Conservation (phyloP, 2,888 invertebrate species). For the Leptothorax acervorum region DNA sequence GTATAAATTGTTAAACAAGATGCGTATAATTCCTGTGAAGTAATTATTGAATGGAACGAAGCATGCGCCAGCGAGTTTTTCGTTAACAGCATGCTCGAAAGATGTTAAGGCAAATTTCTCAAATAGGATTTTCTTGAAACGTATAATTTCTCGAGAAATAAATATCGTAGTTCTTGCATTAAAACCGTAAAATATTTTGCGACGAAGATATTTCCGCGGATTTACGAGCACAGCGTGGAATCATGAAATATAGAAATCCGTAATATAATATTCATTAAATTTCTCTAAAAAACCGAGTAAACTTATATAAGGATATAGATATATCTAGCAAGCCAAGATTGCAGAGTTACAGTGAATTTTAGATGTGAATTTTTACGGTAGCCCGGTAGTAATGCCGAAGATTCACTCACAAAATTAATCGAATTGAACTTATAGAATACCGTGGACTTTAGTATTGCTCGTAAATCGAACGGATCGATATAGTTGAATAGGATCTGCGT, state of each 20-base stretch:
- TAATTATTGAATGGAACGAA: neutral
- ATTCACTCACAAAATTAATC: slow-evolving; percentile 15
- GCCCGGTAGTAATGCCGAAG: neutral
- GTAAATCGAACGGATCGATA: slow-evolving; percentile 37
- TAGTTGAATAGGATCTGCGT: slow-evolving; percentile 7
- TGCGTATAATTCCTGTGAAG: neutral
- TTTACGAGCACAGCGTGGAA: neutral
- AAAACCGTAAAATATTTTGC: neutral
- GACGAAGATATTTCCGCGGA: neutral
- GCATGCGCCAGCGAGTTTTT: neutral
- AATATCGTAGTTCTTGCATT: neutral
- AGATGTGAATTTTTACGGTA: neutral
- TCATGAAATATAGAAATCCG: slow-evolving; percentile 10
- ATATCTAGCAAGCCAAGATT: neutral
- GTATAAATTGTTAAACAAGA: neutral
- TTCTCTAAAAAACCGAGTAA: neutral
- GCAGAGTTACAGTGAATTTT: neutral
- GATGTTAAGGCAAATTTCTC: neutral
- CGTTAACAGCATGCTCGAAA: neutral
- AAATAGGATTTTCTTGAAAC: neutral
- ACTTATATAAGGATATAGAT: neutral
- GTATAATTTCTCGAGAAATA: slow-evolving; percentile 3
- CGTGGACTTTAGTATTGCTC: neutral
- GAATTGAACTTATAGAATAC: neutral
- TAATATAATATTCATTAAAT: slow-evolving; percentile 14